Evolutionary conservation across 2,888 invertebrate species (phyloP).

Genomic region (Diaphora mendica): DNA sequence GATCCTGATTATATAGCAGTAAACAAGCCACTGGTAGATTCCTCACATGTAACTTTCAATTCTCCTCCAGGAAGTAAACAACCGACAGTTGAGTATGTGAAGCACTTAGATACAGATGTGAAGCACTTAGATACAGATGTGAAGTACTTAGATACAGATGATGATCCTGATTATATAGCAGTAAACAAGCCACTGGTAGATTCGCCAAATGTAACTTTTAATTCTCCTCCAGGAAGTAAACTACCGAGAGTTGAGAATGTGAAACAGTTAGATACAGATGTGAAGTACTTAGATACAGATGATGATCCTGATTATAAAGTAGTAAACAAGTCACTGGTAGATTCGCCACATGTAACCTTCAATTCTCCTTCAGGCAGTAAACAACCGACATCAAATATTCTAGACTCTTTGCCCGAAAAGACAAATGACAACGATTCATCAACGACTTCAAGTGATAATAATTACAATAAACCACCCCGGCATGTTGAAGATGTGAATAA

Average conservation of each 20-base stretch:
- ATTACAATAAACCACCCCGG: not conserved
- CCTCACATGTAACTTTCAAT: not conserved
- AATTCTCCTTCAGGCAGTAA: not conserved
- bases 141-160: slow-evolving; percentile 53
- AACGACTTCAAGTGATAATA: not conserved
- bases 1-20: slow-evolving; percentile 49
- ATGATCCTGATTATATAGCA: slow-evolving; percentile 49
- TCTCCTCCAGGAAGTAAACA: not conserved
- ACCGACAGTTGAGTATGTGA: too few species aligned
- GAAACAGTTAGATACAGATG: too few species aligned
- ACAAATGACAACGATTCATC: not conserved
- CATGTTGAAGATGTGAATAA: not conserved
- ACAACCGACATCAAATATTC: not conserved
- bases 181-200: not conserved
- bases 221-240: not conserved
- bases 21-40: not conserved
- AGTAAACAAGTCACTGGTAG: not conserved
- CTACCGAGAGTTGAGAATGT: too few species aligned
- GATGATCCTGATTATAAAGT: slow-evolving; percentile 51
- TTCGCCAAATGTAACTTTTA: not conserved
- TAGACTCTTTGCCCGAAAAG: not conserved
- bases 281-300: slow-evolving; percentile 46
- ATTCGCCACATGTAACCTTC: not conserved
- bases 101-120: too few species aligned
- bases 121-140: slow-evolving; percentile 50